Base-by-base conservation (phyloP, 2,113 vertebrate genomes). In the Nothoprocta pentlandii region DNA sequence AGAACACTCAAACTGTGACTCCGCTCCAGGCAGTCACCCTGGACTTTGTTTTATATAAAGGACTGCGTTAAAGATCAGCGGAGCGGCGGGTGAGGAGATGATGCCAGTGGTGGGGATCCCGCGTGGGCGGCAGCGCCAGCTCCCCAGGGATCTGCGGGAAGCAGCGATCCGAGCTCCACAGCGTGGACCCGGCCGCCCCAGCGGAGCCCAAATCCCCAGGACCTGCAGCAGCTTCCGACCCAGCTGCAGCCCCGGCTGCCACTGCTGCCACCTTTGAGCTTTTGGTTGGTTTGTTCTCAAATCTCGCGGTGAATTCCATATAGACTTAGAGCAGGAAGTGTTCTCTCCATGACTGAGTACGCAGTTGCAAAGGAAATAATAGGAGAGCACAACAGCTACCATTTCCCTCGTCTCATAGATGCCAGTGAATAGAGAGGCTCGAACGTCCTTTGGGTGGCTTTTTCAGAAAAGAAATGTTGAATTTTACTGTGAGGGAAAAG, bases 211-310 rank as follows among this genome's bases (percentile, higher is more conserved):
- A 78, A 93, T 46, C 42, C 66, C 56, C 76, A 61, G 56, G 77
- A 84, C 47, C 51, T 63, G 73, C 62, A 51, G 61, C 85, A 66
- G 32, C 68, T 84, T 78, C 87, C 61, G 21, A 83, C 62, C 42
- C 71, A 68, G 32, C 42, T 90, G 56, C 68, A 86, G 36, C 64
- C 90, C 71, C 66, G 76, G 19, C 51, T 81, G 87, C 90, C 91
- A 62, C 71, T 41, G 5, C 46, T 71, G 34, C 41, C 85, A 42
- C 78, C 44, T 71, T 91, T 56, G 71, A 51, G 7, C 80, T 59
- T 66, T 94, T 76, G 7, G 25, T 49, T 66, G 90, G 80, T 56
- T 95, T 89, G 80, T 79, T 94, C 93, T 94, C n/a, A 76, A 85
- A 84, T 75, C 69, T 64, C 74, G 69, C 47, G 87, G 41, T 56